Base-by-base conservation (phyloP, 2,888 invertebrate genomes). In the Eurois occulta region DNA sequence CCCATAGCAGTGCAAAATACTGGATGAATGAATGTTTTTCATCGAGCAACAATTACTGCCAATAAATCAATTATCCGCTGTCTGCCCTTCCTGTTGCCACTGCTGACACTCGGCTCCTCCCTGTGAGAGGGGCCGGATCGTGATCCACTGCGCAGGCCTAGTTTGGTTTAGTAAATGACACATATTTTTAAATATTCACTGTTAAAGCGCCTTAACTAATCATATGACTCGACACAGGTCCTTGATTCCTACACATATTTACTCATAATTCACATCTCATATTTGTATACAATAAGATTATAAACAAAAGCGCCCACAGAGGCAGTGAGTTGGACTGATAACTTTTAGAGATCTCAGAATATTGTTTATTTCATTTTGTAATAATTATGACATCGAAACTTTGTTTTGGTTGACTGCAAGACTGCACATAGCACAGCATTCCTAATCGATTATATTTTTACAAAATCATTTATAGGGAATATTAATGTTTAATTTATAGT, bases 351-450 rank as follows among this genome's bases (percentile, higher is more conserved):
- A 78, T 87, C 80, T 84, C 85, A 55, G 21, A 48, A 71, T 58
- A 66, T 46, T 16, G 55, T 46, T 43, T 46, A 28, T 35, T 55
- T 43, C 52, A 41, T 60, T 58, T 62, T n/a, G n/a, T 64, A n/a
- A 55, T 21, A n/a, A n/a, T n/a, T n/a, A 52, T 48, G 16, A 16
- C 41, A 46, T 72, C 32, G 67, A 70, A 78, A 73, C 35, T 43
- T 60, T 21, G n/a, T 58, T 81, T 73, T 66, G 11, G 18, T 73
- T 70, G 35, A 11, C 62, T 21, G n/a, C n/a, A 73, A 84, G 80
- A 84, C 75, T 86, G 60, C 62, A 65, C 48, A 43, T 13, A 75
- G 66, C 35, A 71, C 55, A 73, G 21, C 79, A 86, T 84, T 86
- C 84, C 71, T 86, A 76, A 21, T 74, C 58, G 46, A 52, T 70